These are phyloP conservation scores for Eristalis tenax DNA, from an alignment of 2,888 invertebrate genomes.

Conservation along the genomic window DNA sequence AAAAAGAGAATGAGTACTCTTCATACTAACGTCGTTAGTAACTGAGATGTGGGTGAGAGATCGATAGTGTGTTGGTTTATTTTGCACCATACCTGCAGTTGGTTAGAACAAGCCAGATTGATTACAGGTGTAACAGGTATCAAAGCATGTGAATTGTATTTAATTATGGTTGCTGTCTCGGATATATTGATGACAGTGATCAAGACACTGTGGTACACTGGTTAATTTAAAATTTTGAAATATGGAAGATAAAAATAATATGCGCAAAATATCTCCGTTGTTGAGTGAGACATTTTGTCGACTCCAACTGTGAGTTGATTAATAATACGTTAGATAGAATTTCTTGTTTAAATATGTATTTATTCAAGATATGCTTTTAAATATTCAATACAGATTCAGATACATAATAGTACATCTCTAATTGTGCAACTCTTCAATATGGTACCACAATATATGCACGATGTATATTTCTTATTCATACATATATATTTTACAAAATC, in stretches of 20 bases:
- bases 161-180: constrained; percentile 34
- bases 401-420: not conserved
- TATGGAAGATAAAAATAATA: not conserved
- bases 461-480: not conserved
- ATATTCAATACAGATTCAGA: constrained; percentile 12
- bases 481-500: not conserved
- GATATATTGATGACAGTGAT: not conserved
- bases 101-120: constrained; percentile 56
- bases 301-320: no score
- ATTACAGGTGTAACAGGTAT: constrained; percentile 60
- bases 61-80: constrained; percentile 46
- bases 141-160: not conserved
- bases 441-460: not conserved
- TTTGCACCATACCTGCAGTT: constrained; percentile 28
- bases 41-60: constrained; percentile 49
- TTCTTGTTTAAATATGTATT: not conserved
- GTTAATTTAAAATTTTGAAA: not conserved
- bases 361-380: not conserved
- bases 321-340: not conserved
- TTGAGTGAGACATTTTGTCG: no score
- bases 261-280: not conserved
- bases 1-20: constrained; percentile 46
- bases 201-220: not conserved
- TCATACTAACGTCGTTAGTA: constrained; percentile 60
- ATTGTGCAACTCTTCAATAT: not conserved